Percentiles rank a stretch among this genome's conserved stretches.
Conservation (phyloP, 2,797 vertebrate species). For the Channallabes apus region DNA sequence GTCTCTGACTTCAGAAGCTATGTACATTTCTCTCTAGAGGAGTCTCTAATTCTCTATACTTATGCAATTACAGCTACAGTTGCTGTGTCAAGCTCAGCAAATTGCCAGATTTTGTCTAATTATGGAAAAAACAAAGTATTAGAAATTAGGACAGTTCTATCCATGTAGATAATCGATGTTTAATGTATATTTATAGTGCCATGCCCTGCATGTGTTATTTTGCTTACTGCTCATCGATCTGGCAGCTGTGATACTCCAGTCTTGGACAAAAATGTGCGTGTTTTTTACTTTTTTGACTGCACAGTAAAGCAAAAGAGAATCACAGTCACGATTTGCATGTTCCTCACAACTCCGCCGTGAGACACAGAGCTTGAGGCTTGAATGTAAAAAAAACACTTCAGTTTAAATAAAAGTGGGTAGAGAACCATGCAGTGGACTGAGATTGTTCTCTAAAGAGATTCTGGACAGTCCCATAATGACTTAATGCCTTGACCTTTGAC, state of each 20-base stretch:
- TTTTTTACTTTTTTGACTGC: constrained; percentile 37
- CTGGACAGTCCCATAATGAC: not conserved
- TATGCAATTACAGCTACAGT: no score
- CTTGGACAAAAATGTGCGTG: constrained; percentile 5
- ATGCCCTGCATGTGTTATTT: constrained; percentile 25
- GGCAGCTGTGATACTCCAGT: not conserved
- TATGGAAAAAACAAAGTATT: no score
- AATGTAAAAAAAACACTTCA: not conserved
- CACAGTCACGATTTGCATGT: constrained; percentile 60
- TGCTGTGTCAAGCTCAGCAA: no score
- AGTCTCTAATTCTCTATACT: no score
- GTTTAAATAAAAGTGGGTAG: not conserved
- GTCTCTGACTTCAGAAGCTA: no score
- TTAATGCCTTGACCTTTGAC: not conserved
- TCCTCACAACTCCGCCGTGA: constrained; percentile 51
- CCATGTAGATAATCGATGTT: constrained; percentile 26
- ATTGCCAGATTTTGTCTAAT: no score
- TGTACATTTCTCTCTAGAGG: no score
- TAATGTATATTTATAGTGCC: constrained; percentile 48
- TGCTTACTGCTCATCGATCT: constrained; percentile 18
- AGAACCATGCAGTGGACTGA: not conserved
- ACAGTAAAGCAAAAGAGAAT: constrained; percentile 42
- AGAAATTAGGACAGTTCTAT: not conserved
- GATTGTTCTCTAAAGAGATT: not conserved
- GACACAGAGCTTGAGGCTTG: constrained; percentile 45